phyloP scores from a whole-genome alignment of 2,888 invertebrate genomes.

The Oligia latruncula region DNA sequence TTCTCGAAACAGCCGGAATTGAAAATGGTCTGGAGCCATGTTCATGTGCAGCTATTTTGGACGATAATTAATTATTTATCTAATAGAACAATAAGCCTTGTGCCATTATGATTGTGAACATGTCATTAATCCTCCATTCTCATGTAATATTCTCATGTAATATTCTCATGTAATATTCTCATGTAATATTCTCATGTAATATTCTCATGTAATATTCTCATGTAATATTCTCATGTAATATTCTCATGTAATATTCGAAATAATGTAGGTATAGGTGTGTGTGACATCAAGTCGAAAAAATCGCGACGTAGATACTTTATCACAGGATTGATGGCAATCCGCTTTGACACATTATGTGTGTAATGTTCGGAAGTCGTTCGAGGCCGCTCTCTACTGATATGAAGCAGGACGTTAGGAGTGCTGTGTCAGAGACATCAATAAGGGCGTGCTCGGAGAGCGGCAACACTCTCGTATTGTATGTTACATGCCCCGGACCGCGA shows the following conservation, averaged over 20 bases:
- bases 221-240: no score
- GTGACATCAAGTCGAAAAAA: neutral
- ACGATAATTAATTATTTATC: no score
- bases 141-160: neutral
- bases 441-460: neutral
- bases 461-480: neutral
- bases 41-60: neutral
- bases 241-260: neutral
- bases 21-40: neutral
- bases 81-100: neutral
- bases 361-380: neutral
- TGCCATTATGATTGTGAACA: no score
- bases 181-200: no score
- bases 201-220: no score
- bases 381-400: neutral
- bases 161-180: no score
- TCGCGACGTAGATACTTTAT: neutral
- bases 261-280: neutral
- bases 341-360: neutral
- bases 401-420: neutral
- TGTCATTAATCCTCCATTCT: neutral
- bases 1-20: neutral
- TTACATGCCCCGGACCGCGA: neutral
- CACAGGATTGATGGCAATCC: slow-evolving; percentile 5
- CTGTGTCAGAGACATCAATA: slow-evolving; percentile 14